Conservation (phyloP, 2,797 vertebrate genomes). For the Meriones psammophilus region DNA sequence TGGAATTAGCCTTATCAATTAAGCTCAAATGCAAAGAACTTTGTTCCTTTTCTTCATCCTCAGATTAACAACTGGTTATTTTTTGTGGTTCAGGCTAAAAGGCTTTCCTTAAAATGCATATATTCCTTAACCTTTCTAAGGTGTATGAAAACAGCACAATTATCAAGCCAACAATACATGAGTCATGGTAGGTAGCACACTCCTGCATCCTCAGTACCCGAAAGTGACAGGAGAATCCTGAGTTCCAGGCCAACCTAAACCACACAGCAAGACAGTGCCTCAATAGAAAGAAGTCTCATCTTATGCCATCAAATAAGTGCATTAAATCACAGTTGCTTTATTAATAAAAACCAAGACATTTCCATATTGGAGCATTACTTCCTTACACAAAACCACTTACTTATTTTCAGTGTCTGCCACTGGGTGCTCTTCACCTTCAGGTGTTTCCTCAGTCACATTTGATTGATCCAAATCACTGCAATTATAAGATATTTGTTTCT, state of each 20-base stretch:
- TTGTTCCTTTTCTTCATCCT: background rate
- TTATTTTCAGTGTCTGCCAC: conserved; percentile 98
- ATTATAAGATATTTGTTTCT: conserved; percentile 86
- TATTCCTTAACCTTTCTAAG: background rate
- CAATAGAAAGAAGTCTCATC: background rate
- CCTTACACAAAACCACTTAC: conserved; percentile 89
- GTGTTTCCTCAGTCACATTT: conserved; percentile 93
- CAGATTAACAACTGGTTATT: background rate
- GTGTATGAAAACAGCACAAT: background rate
- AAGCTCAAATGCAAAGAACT: background rate
- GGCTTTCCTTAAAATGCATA: background rate
- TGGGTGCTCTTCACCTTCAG: conserved; percentile 96
- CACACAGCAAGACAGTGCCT: background rate
- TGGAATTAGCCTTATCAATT: background rate
- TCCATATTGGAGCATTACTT: background rate
- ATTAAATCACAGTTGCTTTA: background rate
- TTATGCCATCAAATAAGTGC: background rate
- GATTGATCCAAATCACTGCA: conserved; percentile 96
- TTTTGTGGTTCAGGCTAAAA: background rate
- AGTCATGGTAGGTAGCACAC: background rate
- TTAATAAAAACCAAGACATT: background rate
- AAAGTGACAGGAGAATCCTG: background rate
- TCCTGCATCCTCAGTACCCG: background rate
- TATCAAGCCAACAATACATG: conserved; percentile 8
- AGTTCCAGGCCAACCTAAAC: background rate